Percentiles rank a stretch among this genome's conserved stretches.
These are phyloP conservation scores for Eupsittula cactorum DNA, from an alignment of 2,113 vertebrate genomes.

Conservation along the genomic window DNA sequence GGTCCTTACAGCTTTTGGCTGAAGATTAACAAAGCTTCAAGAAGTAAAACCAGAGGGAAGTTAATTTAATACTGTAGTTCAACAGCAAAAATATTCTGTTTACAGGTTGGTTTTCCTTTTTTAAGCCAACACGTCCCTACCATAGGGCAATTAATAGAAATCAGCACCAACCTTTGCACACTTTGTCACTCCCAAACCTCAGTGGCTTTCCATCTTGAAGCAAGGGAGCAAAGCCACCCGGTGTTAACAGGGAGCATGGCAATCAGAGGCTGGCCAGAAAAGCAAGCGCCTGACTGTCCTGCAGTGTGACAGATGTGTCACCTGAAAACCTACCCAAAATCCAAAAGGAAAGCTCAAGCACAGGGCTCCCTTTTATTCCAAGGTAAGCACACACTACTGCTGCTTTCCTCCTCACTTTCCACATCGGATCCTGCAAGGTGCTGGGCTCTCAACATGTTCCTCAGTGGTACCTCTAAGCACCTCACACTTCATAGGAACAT, in stretches of 20 bases:
- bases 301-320: neutral
- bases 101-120: neutral
- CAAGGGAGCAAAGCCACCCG: neutral
- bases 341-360: neutral
- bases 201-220: neutral
- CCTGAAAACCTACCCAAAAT: neutral
- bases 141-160: neutral
- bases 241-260: neutral
- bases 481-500: accelerated
- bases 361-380: neutral
- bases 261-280: accelerated
- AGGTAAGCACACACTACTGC: accelerated
- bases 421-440: neutral
- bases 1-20: neutral
- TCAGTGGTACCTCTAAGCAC: accelerated
- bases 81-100: neutral
- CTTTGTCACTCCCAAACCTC: neutral
- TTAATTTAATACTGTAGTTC: neutral
- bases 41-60: neutral
- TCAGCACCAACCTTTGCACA: neutral
- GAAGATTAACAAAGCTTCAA: neutral
- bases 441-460: accelerated
- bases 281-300: accelerated
- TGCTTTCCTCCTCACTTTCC: neutral
- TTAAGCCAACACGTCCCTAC: neutral